These are phyloP conservation scores for Zhuqinia jingwanae DNA, from an alignment of 2,888 invertebrate species.

Conservation along the genomic window DNA sequence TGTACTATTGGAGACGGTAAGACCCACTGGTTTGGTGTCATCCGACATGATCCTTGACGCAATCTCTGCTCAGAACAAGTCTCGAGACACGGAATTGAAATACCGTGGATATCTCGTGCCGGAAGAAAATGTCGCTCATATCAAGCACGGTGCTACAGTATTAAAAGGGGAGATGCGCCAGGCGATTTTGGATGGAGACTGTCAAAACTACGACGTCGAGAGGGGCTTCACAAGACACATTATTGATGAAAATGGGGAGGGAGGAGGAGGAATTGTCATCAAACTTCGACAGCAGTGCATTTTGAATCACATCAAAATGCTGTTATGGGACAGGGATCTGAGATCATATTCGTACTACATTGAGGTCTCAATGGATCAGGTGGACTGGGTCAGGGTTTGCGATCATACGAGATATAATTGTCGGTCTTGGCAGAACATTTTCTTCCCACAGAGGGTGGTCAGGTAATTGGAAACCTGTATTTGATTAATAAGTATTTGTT, in stretches of 20 bases:
- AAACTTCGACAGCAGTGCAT: conserved; percentile 91
- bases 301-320: conserved; percentile 94
- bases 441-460: conserved; percentile 94
- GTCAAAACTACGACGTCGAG: conserved; percentile 94
- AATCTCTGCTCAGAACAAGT: conserved; percentile 92
- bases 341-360: conserved; percentile 92
- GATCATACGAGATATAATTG: conserved; percentile 96
- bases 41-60: conserved; percentile 97
- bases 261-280: conserved; percentile 87
- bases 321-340: conserved; percentile 96
- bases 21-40: conserved; percentile 92
- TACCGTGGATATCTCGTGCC: conserved; percentile 93
- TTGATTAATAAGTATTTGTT: no score
- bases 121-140: conserved; percentile 95
- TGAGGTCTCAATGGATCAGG: conserved; percentile 94
- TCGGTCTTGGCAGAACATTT: conserved; percentile 97
- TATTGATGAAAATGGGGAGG: conserved; percentile 86
- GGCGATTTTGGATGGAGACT: conserved; percentile 94
- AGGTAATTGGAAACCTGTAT: no score
- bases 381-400: conserved; percentile 96
- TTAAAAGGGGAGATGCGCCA: conserved; percentile 94
- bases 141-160: conserved; percentile 91
- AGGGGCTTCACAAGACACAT: conserved; percentile 94
- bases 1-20: conserved; percentile 93
- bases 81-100: conserved; percentile 88